Conservation (phyloP, 2,888 invertebrate genomes). For the Cephus pulcher region DNA sequence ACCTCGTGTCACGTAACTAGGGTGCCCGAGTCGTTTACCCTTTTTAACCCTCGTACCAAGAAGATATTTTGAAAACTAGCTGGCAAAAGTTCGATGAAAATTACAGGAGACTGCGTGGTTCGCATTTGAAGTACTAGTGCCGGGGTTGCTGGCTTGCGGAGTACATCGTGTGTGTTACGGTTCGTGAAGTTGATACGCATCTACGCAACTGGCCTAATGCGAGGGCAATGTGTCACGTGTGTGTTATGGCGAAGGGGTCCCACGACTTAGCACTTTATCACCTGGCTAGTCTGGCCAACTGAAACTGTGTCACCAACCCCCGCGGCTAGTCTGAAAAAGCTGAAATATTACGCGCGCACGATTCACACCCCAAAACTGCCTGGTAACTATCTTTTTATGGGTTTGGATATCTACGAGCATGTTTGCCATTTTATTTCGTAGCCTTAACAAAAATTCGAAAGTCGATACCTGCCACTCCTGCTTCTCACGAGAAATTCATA, state of each 20-base stretch:
- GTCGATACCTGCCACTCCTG: not conserved
- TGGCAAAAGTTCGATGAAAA: not conserved
- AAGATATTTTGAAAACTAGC: not conserved
- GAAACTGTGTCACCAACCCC: constrained; percentile 22
- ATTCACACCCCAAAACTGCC: not conserved
- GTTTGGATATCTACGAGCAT: not conserved
- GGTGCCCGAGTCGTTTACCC: not conserved
- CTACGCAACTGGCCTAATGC: constrained; percentile 47
- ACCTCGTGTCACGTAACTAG: not conserved
- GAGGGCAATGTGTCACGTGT: constrained; percentile 37
- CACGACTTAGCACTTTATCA: constrained; percentile 46
- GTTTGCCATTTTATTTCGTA: not conserved
- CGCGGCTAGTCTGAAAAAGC: not conserved
- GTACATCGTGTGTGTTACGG: constrained; percentile 33
- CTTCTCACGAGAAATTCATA: not conserved
- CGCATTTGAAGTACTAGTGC: not conserved
- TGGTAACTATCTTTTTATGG: not conserved
- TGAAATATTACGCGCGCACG: not conserved
- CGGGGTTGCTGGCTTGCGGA: not conserved
- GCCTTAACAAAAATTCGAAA: not conserved
- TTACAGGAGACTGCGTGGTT: not conserved
- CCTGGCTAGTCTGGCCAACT: constrained; percentile 37
- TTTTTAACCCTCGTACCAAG: not conserved
- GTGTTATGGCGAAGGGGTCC: constrained; percentile 35
- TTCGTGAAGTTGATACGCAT: constrained; percentile 52